Evolutionary conservation across 2,797 vertebrate species (phyloP).

Genomic region (Lepus townsendii): DNA sequence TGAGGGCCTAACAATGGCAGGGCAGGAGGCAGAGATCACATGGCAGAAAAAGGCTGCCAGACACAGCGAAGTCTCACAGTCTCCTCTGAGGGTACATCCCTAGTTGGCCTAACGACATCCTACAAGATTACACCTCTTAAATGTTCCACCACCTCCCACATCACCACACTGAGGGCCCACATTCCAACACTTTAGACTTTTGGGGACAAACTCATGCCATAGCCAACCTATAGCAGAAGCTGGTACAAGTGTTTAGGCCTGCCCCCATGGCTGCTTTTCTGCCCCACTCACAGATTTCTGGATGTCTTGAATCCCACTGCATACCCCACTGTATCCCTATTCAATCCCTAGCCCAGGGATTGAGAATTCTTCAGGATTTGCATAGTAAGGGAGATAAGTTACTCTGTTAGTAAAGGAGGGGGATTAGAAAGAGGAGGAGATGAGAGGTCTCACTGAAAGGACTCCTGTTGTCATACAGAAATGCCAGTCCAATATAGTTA

Average conservation of each 20-base stretch:
- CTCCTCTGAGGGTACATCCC: too few species aligned
- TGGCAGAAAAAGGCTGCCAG: too few species aligned
- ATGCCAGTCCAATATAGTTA: not conserved
- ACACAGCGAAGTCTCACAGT: too few species aligned
- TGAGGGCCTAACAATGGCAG: too few species aligned
- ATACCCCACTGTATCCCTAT: not conserved
- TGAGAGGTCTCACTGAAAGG: not conserved
- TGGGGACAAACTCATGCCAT: too few species aligned
- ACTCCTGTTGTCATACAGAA: not conserved
- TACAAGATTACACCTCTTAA: too few species aligned
- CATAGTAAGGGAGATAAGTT: not conserved
- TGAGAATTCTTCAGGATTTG: conserved; percentile 45
- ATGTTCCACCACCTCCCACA: too few species aligned
- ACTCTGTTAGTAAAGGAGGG: not conserved
- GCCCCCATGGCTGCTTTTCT: not conserved
- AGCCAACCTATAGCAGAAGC: not conserved
- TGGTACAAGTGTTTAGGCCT: not conserved
- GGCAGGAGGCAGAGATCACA: too few species aligned
- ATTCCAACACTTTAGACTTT: too few species aligned
- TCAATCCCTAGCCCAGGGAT: not conserved
- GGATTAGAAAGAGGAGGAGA: not conserved
- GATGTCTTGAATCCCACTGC: not conserved
- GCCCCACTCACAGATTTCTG: not conserved
- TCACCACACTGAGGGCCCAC: too few species aligned
- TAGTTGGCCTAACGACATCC: too few species aligned